Base-by-base conservation (phyloP, 2,113 vertebrate genomes). In the Eurystomus gularis region DNA sequence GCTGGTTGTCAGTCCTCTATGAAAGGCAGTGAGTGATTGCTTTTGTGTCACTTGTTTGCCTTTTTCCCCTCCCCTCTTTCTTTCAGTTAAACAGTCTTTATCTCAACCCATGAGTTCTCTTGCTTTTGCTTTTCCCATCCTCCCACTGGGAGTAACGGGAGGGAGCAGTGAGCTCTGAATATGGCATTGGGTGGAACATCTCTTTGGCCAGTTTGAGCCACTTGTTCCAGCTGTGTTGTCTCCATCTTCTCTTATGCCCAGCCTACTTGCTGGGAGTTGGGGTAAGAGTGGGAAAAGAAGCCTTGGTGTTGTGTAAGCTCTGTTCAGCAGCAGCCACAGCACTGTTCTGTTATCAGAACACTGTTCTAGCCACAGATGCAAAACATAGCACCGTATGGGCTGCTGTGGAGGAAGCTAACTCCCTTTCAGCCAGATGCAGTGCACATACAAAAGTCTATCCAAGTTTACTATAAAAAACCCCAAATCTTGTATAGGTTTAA, bases 101-200 rank as follows among this genome's bases (percentile, higher is more conserved):
- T 33, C 21, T 76, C 3, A 6, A 28, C 16, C 13, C 7, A 9
- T 14, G 24, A 54, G 1, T 51, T 11, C 7, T 40, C 49, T 51
- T 66, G 29, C 24, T 58, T 33, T 40, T 37, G 5, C 9, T 72
- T 18, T 64, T 51, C 19, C 5, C 40, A 2, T 29, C 86, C 26
- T 29, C 17, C 15, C 11, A 6, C 11, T 39, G 46, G 28, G 13
- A 85, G 31, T 48, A 37, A 31, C 11, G 9, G 19, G 13, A 35
- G 26, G 23, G 20, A 18, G 9, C n/a, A 39, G 13, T 73, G 75
- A 78, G 26, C 46, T 51, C 60, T 65, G 25, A 61, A 6, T 14
- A 18, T 13, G 37, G 9, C 1, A 2, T 0, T 44, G 39, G 14
- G 13, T 49, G n/a, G 28, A 18, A 35, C 11, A 2, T 29, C 11